Conservation (phyloP, 2,888 invertebrate genomes). For the Microplitis manilae region DNA sequence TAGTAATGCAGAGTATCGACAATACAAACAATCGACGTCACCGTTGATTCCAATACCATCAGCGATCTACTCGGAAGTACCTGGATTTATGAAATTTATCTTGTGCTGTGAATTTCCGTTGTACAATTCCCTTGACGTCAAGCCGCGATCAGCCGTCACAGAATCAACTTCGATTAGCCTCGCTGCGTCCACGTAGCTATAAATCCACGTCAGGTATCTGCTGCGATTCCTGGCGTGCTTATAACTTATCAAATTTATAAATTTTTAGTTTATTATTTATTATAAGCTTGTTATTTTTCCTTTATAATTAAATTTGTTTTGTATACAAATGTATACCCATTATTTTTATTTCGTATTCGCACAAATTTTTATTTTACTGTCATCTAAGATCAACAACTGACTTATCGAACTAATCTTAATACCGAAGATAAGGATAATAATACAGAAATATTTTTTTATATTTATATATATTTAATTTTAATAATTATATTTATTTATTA, state of each 20-base stretch:
- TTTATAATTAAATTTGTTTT: not conserved
- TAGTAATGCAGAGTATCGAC: conserved; percentile 88
- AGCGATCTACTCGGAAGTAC: conserved; percentile 89
- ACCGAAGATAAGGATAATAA: not conserved
- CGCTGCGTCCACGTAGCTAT: conserved; percentile 83
- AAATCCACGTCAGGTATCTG: conserved; percentile 71
- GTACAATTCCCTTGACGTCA: conserved; percentile 84
- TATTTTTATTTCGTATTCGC: conserved; percentile 4
- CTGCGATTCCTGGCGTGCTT: conserved; percentile 28
- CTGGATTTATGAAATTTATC: conserved; percentile 85
- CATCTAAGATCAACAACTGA: not conserved
- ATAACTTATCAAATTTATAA: not conserved
- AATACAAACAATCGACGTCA: conserved; percentile 90
- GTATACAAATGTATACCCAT: not conserved
- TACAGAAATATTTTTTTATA: not conserved
- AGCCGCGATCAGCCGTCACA: conserved; percentile 78
- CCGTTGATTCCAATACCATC: conserved; percentile 92
- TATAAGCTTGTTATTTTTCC: not conserved
- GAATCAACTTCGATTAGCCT: conserved; percentile 82
- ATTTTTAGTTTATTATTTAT: not conserved
- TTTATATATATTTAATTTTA: not conserved
- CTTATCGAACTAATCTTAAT: not conserved
- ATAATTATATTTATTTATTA: not conserved
- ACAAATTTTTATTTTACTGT: not conserved
- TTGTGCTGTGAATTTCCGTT: conserved; percentile 92